Percentiles rank a stretch among this genome's conserved stretches.
phyloP scores from a whole-genome alignment of 2,797 vertebrate species.

The Hylomyscus alleni region DNA sequence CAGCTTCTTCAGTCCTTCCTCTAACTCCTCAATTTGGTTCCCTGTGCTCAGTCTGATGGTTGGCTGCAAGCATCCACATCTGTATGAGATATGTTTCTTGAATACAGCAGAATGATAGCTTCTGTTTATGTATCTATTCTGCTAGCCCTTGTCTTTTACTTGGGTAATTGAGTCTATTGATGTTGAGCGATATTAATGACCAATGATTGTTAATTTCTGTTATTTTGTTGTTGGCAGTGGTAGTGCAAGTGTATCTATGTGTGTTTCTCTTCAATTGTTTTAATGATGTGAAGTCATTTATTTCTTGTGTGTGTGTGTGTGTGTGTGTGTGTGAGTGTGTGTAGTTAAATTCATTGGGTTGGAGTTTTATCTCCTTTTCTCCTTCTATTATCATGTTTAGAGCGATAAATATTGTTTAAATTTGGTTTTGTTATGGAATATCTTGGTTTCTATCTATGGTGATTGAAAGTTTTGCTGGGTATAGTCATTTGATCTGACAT shows the following conservation, averaged over 20 bases:
- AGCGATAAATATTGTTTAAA: neutral
- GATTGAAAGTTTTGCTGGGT: neutral
- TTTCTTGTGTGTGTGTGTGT: neutral
- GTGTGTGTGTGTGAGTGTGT: too few species aligned
- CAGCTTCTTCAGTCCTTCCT: too few species aligned
- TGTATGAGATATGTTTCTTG: neutral
- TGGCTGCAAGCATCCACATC: too few species aligned
- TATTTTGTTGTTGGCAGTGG: neutral
- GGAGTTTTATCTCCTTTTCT: neutral
- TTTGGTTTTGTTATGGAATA: neutral
- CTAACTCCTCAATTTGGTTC: too few species aligned
- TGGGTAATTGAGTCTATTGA: neutral
- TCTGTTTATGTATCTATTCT: neutral
- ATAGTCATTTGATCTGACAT: neutral
- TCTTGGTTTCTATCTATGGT: neutral
- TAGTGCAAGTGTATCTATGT: neutral
- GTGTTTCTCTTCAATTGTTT: neutral
- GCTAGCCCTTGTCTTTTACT: neutral
- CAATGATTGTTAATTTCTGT: neutral
- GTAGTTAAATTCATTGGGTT: neutral
- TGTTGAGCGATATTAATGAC: neutral
- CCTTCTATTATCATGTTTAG: neutral
- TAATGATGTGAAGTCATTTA: neutral
- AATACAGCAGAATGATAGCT: neutral
- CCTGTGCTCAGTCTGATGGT: too few species aligned